Evolutionary conservation across 64 coral and sea anemone genomes (phyloP), one percentile per base, ranked within the genome.

Genomic region (Actinia tenebrosa): DNA sequence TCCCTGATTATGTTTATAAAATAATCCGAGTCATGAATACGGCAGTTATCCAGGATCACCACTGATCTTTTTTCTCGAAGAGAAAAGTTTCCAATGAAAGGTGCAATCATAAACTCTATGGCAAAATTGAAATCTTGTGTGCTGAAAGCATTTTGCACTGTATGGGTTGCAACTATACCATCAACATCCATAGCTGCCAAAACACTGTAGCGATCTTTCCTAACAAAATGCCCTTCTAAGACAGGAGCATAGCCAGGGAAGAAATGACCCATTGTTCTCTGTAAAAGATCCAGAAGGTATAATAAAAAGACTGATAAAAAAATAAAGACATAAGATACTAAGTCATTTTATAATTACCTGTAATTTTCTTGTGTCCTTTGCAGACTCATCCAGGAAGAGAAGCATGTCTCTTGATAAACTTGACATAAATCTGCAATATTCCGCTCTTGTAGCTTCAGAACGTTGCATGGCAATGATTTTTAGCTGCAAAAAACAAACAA

Each of bases 241-340:
- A 17, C 7, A 46, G 61, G 60, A n/a, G 27, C 26, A 26, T 77
- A 27, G 10, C 62, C 89, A 75, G 68, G 66, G 69, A 30, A 54
- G 22, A 84, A 90, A 58, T 84, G 82, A 37, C 89, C 89, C 89
- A 84, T 85, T 22, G 53, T 66, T 78, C 89, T 90, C 89, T 90
- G 45, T 45, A 71, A 66, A n/a, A n/a, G n/a, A n/a, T n/a, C n/a
- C n/a, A n/a, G n/a, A n/a, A n/a, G n/a, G n/a, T n/a, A n/a, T n/a
- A n/a, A n/a, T n/a, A n/a, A n/a, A n/a, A n/a, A n/a, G n/a, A n/a
- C n/a, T n/a, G n/a, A n/a, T n/a, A n/a, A n/a, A n/a, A n/a, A n/a
- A n/a, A n/a, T n/a, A n/a, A n/a, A n/a, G n/a, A n/a, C n/a, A n/a
- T n/a, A n/a, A n/a, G n/a, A n/a, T n/a, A n/a, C n/a, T n/a, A n/a